Evolutionary conservation across 2,797 vertebrate genomes (phyloP), one percentile per base, ranked within the genome.

Genomic region (Gymnoscopelus microlampas): DNA sequence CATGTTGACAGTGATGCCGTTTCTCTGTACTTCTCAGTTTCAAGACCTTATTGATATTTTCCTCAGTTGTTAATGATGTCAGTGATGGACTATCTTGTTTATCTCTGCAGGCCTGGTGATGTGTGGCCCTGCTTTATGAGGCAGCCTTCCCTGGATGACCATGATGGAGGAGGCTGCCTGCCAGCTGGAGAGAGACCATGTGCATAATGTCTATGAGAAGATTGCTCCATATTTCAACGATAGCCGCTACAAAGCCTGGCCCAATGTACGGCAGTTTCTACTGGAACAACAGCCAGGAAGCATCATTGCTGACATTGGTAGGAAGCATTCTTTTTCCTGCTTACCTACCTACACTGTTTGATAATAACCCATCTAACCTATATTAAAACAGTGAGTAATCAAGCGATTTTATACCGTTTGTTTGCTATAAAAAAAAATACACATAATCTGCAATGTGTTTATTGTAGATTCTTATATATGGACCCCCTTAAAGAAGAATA

Each of bases 221-320:
- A 96, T 93, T 4, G 91, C 94, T 60, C 93, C 95, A 23, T 93
- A 91, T 78, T 95, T 95, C 87, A 95, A 88, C 8, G 93, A 95
- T 76, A 77, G 85, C 77, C 87, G 86, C 64, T 95, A 94, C 71
- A 95, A 94, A 82, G 93, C 94, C 68, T 94, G 94, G 94, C 93
- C 94, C 2, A 94, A 94, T 82, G 93, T 94, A 10, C 92, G 87
- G 2, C 91, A 94, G 85, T 95, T 95, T 78, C 91, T 96, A 68
- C 88, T 94, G 80, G 93, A 95, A 63, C 92, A 93, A 79, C 82
- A 93, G 78, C 88, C 88, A 0, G 93, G 94, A 59, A 95, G 94
- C 84, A 89, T 95, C 29, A 81, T 95, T 9, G 94, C 91, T 44
- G 92, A 94, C 76, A 83, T 94, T 1, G 93, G 93, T 92, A 66